Base-by-base conservation (phyloP, 2,797 vertebrate genomes). In the Acipenser transmontanus region DNA sequence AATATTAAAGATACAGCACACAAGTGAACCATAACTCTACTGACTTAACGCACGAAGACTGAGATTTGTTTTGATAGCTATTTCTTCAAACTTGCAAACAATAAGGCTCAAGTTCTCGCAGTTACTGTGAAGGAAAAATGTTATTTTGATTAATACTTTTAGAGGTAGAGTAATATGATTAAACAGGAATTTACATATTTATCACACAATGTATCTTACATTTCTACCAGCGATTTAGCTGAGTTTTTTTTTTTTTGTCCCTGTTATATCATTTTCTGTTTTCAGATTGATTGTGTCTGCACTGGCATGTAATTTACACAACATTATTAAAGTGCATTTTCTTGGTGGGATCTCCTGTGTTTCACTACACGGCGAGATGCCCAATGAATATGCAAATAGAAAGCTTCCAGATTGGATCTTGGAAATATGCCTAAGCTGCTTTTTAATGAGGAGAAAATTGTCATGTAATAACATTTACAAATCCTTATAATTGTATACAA, bases 351-450 rank as follows among this genome's bases (percentile, higher is more conserved):
- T 10, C 13, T 9, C 54, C 13, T 17, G 17, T 57, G 54, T 57
- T 57, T 57, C 11, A 57, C 54, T 10, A n/a, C 54, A 57, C 54
- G 6, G 54, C 54, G 13, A 57, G 54, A n/a, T 57, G 54, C n/a
- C 64, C 17, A 59, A 62, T 62, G 68, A 70, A 66, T 66, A 66
- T 49, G 17, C 51, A 63, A 14, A 59, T 63, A 12, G 64, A 47
- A 17, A 17, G 6, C 47, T 69, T 12, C 54, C 9, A 7, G 34
- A 47, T 54, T 51, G 52, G 50, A 52, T 68, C 17, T 6, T 48
- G 14, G 17, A 7, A n/a, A 10, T 57, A n/a, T 6, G 54, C 54
- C 54, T 57, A 12, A 12, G 13, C 13, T 57, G 51, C 59, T 54
- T 47, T 62, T 34, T 62, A 62, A 67, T 67, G 20, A 66, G 51